Evolutionary conservation across 2,888 invertebrate genomes (phyloP).

Genomic region (Caenorhabditis afra): DNA sequence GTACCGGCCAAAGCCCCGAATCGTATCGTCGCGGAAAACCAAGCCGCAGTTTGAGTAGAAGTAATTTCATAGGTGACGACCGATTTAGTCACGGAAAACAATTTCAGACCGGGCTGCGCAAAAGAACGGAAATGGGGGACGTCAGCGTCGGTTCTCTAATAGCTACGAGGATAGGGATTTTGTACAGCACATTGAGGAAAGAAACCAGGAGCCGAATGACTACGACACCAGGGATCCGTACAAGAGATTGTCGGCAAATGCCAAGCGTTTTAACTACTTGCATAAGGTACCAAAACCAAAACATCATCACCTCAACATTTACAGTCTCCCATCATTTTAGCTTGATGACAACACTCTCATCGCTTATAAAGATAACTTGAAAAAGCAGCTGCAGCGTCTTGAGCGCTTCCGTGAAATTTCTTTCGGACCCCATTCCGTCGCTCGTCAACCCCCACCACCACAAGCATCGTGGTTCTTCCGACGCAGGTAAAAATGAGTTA

Average conservation of each 20-base stretch:
- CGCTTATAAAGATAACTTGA: constrained; percentile 77
- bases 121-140: constrained; percentile 59
- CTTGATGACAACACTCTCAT: constrained; percentile 77
- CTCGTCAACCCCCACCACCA: constrained; percentile 75
- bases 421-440: constrained; percentile 78
- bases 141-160: constrained; percentile 72
- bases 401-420: constrained; percentile 77
- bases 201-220: constrained; percentile 54
- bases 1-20: constrained; percentile 69
- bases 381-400: constrained; percentile 74
- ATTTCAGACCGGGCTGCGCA: constrained; percentile 58
- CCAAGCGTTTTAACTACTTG: constrained; percentile 75
- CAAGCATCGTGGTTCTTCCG: constrained; percentile 78
- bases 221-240: constrained; percentile 61
- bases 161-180: constrained; percentile 75
- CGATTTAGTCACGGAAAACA: neutral
- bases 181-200: constrained; percentile 72
- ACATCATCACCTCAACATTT: neutral
- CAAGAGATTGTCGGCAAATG: constrained; percentile 75
- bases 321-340: constrained; percentile 57
- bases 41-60: constrained; percentile 69
- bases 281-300: constrained; percentile 72
- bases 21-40: constrained; percentile 68
- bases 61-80: constrained; percentile 21
- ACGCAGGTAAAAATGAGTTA: constrained; percentile 67